Conservation (phyloP, 2,113 vertebrate genomes). For the Rhipidura dahli region DNA sequence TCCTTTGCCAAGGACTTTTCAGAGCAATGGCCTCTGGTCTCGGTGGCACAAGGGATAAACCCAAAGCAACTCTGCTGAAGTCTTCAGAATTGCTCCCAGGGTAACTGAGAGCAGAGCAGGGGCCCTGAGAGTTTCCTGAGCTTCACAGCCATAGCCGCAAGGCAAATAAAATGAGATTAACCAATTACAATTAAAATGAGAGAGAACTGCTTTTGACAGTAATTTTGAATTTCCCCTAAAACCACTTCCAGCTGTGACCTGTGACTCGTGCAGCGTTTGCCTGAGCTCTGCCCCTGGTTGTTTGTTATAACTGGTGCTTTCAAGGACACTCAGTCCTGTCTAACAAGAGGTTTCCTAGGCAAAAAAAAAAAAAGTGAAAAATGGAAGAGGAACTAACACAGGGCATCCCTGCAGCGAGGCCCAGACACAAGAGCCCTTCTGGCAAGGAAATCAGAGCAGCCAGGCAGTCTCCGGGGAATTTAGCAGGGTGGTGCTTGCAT, state of each 20-base stretch:
- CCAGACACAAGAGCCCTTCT: neutral
- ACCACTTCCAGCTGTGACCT: constrained; percentile 72
- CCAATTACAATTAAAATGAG: constrained; percentile 62
- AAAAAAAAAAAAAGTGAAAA: neutral
- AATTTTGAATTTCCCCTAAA: constrained; percentile 64
- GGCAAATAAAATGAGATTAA: constrained; percentile 70
- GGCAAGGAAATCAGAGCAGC: neutral
- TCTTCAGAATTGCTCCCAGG: constrained; percentile 40
- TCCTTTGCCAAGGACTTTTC: neutral
- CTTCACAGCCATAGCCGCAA: constrained; percentile 29
- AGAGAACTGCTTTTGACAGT: constrained; percentile 65
- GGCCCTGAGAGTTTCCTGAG: constrained; percentile 24
- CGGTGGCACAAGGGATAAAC: neutral
- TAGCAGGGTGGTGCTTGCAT: neutral
- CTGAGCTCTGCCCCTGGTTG: neutral
- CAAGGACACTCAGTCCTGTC: neutral
- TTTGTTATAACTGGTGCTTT: constrained; percentile 40
- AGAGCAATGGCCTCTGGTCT: constrained; percentile 17
- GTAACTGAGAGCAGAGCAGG: constrained; percentile 21
- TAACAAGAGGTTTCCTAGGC: neutral
- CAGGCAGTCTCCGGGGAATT: neutral
- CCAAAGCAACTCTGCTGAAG: constrained; percentile 33
- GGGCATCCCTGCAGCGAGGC: neutral
- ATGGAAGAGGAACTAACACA: neutral
- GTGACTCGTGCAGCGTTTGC: neutral